Conservation (phyloP, 2,888 invertebrate species). For the Amphipyra tragopoginis region DNA sequence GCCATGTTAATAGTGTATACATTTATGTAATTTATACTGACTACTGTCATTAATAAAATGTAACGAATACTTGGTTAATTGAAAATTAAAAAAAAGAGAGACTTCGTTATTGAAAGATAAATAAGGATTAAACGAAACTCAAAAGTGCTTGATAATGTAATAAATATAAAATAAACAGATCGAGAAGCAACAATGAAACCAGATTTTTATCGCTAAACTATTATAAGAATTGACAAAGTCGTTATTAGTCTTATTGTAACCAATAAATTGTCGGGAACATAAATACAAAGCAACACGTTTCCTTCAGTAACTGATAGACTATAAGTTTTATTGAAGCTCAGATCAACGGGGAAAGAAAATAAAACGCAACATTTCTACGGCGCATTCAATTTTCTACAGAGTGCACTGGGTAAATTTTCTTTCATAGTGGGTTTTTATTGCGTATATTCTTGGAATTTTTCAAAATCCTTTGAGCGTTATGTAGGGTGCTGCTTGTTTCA, state of each 20-base stretch:
- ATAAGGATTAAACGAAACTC: neutral
- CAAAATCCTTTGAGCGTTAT: too few relatives aligned
- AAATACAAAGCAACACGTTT: constrained; percentile 41
- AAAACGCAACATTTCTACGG: constrained; percentile 24
- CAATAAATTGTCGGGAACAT: constrained; percentile 40
- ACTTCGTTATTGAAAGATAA: neutral
- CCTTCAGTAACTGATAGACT: constrained; percentile 37
- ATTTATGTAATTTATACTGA: constrained; percentile 28
- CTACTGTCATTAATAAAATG: constrained; percentile 2
- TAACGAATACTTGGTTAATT: constrained; percentile 19
- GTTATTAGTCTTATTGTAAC: constrained; percentile 36
- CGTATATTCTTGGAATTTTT: too few relatives aligned
- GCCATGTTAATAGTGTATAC: constrained; percentile 33
- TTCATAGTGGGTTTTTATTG: constrained; percentile 29
- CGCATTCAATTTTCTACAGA: constrained; percentile 28
- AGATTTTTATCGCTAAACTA: constrained; percentile 13
- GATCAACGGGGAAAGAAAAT: constrained; percentile 26
- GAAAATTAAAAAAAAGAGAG: constrained; percentile 2
- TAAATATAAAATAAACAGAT: too few relatives aligned
- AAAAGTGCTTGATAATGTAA: neutral
- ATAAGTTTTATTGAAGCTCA: constrained; percentile 41
- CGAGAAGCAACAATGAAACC: constrained; percentile 3
- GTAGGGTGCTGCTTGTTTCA: neutral
- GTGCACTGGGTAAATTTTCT: constrained; percentile 22
- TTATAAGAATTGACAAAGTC: constrained; percentile 14